A percentile compares a stretch with the other conserved stretches of the same genome.
phyloP scores from a whole-genome alignment of 2,888 invertebrate genomes.

The Lysandra bellargus region DNA sequence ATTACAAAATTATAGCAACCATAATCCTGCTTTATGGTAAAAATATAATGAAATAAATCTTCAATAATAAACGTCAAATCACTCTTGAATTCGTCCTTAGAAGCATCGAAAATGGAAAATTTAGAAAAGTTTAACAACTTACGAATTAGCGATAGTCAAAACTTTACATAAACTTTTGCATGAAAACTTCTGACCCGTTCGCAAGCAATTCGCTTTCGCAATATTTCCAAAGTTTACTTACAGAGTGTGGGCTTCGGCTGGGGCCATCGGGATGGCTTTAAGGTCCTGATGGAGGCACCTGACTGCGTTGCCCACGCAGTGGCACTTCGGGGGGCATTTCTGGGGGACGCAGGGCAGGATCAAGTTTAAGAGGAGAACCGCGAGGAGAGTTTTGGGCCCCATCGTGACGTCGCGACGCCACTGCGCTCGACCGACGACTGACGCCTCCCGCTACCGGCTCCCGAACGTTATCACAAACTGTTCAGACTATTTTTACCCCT shows the following conservation, averaged over 20 bases:
- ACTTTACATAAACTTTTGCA: not conserved
- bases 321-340: constrained; percentile 61
- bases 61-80: not conserved
- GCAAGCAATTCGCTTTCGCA: constrained; percentile 43
- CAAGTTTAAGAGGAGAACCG: constrained; percentile 52
- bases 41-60: not conserved
- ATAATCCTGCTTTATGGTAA: not conserved
- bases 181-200: not conserved
- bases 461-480: not conserved
- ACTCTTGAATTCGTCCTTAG: not conserved
- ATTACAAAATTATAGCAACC: not conserved
- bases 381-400: constrained; percentile 50
- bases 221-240: constrained; percentile 53
- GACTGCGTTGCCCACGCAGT: constrained; percentile 57
- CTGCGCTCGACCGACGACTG: constrained; percentile 39
- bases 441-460: constrained; percentile 5
- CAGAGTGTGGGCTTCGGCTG: constrained; percentile 62
- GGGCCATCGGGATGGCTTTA: constrained; percentile 54
- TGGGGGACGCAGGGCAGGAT: constrained; percentile 46
- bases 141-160: not conserved
- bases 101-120: not conserved
- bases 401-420: constrained; percentile 44
- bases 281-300: constrained; percentile 61
- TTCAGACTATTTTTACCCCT: not conserved
- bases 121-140: not conserved